Conservation (phyloP, 2,113 vertebrate species). For the Pseudorhombus dupliciocellatus region DNA sequence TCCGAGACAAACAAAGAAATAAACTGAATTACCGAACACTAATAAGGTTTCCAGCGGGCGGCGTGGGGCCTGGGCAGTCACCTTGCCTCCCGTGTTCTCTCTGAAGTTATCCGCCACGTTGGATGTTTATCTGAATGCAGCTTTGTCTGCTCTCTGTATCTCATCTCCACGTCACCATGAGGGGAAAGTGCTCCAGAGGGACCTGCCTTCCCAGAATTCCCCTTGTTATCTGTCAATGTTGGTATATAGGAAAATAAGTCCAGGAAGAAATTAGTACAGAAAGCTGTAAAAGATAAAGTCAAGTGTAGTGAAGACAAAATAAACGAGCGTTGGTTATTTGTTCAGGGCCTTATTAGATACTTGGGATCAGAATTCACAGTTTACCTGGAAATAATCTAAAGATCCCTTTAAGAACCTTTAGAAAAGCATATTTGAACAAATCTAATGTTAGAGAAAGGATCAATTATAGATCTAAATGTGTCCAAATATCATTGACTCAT, state of each 20-base stretch:
- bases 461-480: neutral
- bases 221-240: slow-evolving; percentile 48
- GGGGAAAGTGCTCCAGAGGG: slow-evolving; percentile 30
- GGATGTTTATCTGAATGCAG: slow-evolving; percentile 50
- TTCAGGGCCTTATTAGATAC: neutral
- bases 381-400: no score
- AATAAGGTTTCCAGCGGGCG: neutral
- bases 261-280: slow-evolving; percentile 19
- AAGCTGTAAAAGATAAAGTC: slow-evolving; percentile 26
- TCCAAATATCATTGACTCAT: slow-evolving; percentile 14
- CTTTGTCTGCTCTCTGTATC: slow-evolving; percentile 48
- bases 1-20: neutral
- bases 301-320: neutral
- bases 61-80: slow-evolving; percentile 18
- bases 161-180: slow-evolving; percentile 52
- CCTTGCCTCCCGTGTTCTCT: slow-evolving; percentile 3
- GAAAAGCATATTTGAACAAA: neutral
- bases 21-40: neutral
- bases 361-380: neutral
- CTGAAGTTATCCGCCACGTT: slow-evolving; percentile 19
- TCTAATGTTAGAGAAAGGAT: neutral
- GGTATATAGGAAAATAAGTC: slow-evolving; percentile 18
- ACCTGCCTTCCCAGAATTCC: slow-evolving; percentile 63
- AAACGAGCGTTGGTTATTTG: neutral
- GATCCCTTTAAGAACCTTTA: no score